Evolutionary conservation across 1,140 invertebrate species (phyloP).

Genomic region (Gyrodactylus salaris): DNA sequence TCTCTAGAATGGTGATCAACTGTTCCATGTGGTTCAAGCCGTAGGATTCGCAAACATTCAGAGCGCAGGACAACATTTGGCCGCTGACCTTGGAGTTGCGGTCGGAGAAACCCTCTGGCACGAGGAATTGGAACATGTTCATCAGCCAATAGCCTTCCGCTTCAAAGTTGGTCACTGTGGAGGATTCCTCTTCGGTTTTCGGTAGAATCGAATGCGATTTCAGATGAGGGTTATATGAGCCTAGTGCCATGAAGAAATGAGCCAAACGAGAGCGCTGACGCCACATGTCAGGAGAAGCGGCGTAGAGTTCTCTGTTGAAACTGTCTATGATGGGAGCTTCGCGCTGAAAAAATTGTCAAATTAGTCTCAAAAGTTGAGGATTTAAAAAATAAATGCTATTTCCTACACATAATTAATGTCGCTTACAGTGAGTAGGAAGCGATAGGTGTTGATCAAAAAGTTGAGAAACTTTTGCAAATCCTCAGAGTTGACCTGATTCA

Average conservation of each 20-base stretch:
- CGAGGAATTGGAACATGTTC: slow-evolving; percentile 37
- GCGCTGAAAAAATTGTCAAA: not conserved
- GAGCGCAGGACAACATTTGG: slow-evolving; percentile 65
- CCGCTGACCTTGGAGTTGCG: slow-evolving; percentile 39
- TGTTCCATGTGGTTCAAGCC: slow-evolving; percentile 32
- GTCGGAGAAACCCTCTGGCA: slow-evolving; percentile 50
- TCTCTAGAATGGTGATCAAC: slow-evolving; percentile 51
- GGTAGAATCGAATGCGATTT: not conserved
- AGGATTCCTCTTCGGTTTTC: not conserved
- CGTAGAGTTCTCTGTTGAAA: not conserved
- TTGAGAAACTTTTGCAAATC: not conserved
- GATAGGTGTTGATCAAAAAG: not conserved
- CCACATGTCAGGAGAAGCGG: not conserved
- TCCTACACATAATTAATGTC: not conserved
- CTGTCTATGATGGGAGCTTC: not conserved
- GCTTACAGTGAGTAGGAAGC: not conserved
- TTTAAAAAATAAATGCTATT: not conserved
- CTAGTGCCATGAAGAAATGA: not conserved
- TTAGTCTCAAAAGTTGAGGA: too few relatives aligned
- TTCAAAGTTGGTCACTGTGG: slow-evolving; percentile 9
- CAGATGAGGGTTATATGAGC: not conserved
- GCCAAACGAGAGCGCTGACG: not conserved
- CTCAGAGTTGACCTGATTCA: not conserved
- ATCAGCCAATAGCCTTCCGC: slow-evolving; percentile 21
- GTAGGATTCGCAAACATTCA: slow-evolving; percentile 53